A percentile compares a stretch with the other conserved stretches of the same genome.
phyloP scores from a whole-genome alignment of 2,113 vertebrate species.

The Amblyopsis rosae region DNA sequence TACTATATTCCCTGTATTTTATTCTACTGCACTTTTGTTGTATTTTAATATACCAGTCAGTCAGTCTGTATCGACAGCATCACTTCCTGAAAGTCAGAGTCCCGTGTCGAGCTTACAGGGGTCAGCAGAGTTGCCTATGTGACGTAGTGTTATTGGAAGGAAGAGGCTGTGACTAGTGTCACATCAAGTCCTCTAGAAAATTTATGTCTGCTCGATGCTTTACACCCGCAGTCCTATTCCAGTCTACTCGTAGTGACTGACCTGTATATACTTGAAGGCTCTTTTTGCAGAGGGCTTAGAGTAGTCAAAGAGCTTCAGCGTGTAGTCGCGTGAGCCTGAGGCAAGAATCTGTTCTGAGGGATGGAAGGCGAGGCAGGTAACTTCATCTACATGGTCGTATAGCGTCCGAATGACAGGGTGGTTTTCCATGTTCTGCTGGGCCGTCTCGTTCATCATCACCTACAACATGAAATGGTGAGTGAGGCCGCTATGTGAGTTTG shows the following conservation, averaged over 20 bases:
- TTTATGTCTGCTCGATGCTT: not conserved
- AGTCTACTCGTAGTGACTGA: conserved; percentile 38
- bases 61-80: too few species aligned
- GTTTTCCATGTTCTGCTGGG: conserved; percentile 99
- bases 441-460: conserved; percentile 99
- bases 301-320: conserved; percentile 97
- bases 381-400: conserved; percentile 97
- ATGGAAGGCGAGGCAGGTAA: conserved; percentile 95
- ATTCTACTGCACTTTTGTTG: too few species aligned
- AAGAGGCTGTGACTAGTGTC: too few species aligned
- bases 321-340: conserved; percentile 96
- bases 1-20: too few species aligned
- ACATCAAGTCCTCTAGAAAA: not conserved
- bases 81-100: too few species aligned
- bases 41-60: too few species aligned
- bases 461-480: conserved; percentile 41
- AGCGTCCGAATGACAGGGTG: conserved; percentile 96
- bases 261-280: conserved; percentile 99
- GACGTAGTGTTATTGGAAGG: too few species aligned
- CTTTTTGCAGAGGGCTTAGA: conserved; percentile 98
- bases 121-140: too few species aligned
- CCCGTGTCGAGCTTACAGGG: too few species aligned
- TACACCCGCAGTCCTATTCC: not conserved
- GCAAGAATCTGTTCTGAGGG: conserved; percentile 96
- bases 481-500: too few species aligned